A percentile compares a stretch with the other conserved stretches of the same genome.
Evolutionary conservation across 2,113 vertebrate genomes (phyloP).

Genomic region (Sphyrna mokarran): DNA sequence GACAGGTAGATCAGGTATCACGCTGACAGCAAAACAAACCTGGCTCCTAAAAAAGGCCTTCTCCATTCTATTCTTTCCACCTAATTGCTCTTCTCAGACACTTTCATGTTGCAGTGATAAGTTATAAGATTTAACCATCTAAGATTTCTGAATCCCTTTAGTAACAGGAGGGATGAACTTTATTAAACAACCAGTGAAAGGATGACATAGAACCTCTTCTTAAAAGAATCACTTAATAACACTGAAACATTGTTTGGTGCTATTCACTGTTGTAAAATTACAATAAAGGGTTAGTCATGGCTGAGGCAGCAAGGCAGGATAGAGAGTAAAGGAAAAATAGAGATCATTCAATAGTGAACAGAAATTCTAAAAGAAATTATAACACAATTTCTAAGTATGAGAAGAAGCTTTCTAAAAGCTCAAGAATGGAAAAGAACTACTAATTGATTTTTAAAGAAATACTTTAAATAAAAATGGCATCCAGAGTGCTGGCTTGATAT

Average conservation of each 20-base stretch:
- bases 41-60: not conserved
- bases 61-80: not conserved
- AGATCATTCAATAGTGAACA: not conserved
- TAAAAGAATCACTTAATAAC: constrained; percentile 49
- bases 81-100: constrained; percentile 20
- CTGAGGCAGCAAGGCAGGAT: not conserved
- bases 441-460: not conserved
- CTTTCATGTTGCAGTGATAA: constrained; percentile 45
- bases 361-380: not conserved
- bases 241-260: constrained; percentile 56
- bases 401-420: not conserved
- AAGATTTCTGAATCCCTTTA: constrained; percentile 51
- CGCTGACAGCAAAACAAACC: constrained; percentile 10
- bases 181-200: constrained; percentile 48
- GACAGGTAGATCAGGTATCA: constrained; percentile 37
- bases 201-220: constrained; percentile 44
- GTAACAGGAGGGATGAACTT: constrained; percentile 47
- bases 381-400: not conserved
- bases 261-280: constrained; percentile 59
- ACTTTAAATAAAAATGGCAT: not conserved
- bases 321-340: not conserved
- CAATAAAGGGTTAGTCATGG: constrained; percentile 54
- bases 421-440: not conserved
- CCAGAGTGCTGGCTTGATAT: not conserved
- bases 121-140: constrained; percentile 50